These are phyloP conservation scores for Tragelaphus imberbis DNA, from an alignment of 2,113 vertebrate genomes.

Conservation along the genomic window DNA sequence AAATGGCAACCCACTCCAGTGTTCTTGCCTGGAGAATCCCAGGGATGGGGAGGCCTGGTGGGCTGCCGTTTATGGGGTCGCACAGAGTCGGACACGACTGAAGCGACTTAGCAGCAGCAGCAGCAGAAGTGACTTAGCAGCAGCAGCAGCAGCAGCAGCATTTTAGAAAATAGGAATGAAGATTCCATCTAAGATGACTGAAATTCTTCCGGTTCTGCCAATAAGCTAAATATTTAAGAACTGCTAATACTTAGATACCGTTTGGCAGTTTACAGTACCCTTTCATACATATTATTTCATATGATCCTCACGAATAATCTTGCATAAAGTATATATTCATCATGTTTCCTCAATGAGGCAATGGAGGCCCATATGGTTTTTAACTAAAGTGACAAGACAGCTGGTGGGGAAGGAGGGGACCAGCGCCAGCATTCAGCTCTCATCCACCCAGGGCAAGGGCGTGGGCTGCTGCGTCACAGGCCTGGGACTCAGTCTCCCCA, in stretches of 20 bases:
- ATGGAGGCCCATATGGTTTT: background rate
- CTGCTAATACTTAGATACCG: background rate
- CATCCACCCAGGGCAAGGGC: background rate
- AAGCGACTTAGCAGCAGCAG: no score
- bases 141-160: no score
- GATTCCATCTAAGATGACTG: background rate
- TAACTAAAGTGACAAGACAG: background rate
- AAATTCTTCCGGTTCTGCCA: background rate
- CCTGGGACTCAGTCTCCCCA: background rate
- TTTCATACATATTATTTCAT: background rate
- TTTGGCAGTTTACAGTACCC: background rate
- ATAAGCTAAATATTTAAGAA: background rate
- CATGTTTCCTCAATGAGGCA: background rate
- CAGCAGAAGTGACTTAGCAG: no score
- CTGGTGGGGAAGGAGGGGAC: background rate
- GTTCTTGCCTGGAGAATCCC: no score
- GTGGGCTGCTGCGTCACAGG: background rate
- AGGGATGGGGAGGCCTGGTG: no score
- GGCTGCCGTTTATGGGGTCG: no score
- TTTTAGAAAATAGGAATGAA: background rate
- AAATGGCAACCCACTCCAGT: no score
- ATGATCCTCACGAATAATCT: background rate
- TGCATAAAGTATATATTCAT: background rate
- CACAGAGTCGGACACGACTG: fast-evolving
- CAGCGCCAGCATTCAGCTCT: background rate